Evolutionary conservation across 2,113 vertebrate genomes (phyloP), one percentile per base, ranked within the genome.

Genomic region (Sphaerodactylus townsendi): DNA sequence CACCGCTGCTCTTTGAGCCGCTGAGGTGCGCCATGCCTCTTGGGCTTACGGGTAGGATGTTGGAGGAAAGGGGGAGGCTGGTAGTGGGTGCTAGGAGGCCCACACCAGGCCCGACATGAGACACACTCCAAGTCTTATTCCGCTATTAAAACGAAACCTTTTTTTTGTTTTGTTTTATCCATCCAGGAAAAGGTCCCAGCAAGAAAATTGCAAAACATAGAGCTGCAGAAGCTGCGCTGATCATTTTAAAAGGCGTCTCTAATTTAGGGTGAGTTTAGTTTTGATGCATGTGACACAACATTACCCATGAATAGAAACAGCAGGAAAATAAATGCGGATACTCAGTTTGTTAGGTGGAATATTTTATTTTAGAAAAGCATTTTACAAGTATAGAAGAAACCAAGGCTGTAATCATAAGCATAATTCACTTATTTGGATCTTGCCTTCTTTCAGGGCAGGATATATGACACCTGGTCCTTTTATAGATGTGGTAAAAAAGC

Each of bases 141-240:
- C 19, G 14, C 14, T 37, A 30, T 35, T 53, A 19, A 37, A 64
- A 65, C 48, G 50, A 4, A 83, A n/a, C n/a, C n/a, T n/a, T n/a
- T n/a, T 21, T 11, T 83, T 79, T 62, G 85, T 35, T 84, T 10
- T 19, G 33, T 87, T 41, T 39, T 39, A 70, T 39, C 81, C 77
- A 73, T 91, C 72, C 85, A 98, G 98, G 98, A 89, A 96, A 97
- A 90, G 98, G 97, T 46, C 82, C 96, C 17, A 98, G 96, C 95
- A 98, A 98, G 96, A 98, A 98, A 92, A 94, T 97, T 77, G 98
- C 98, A 15, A 98, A 97, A 92, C 98, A 98, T 7, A 96, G 95
- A 93, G 98, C 98, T 88, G 97, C 98, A 73, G 96, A 97, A 83
- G 96, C 96, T 39, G 97, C 96, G 23, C 91, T 98, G 81, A 96